phyloP scores from a whole-genome alignment of 2,888 invertebrate genomes.

The Chirona hameri region DNA sequence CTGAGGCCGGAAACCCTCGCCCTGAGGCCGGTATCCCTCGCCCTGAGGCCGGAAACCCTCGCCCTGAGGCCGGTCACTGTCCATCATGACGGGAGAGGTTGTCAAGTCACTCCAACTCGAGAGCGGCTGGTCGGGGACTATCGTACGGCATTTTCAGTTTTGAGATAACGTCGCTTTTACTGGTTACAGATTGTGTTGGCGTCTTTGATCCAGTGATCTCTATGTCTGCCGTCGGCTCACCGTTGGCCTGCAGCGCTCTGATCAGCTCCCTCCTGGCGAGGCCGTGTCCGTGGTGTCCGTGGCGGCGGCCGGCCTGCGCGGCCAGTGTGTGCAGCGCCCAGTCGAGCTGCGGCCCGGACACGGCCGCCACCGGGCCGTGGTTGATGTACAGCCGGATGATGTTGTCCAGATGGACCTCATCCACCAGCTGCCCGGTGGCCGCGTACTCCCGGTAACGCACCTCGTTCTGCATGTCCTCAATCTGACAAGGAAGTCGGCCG shows the following conservation, averaged over 20 bases:
- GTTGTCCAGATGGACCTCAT: slow-evolving; percentile 62
- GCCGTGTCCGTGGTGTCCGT: not conserved
- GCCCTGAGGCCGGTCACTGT: not conserved
- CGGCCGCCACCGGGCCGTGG: slow-evolving; percentile 54
- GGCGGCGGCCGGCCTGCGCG: not conserved
- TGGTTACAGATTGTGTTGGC: no score
- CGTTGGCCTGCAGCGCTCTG: slow-evolving; percentile 2
- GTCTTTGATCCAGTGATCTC: no score
- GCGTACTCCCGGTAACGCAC: slow-evolving; percentile 52
- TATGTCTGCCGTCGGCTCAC: not conserved
- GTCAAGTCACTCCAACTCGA: not conserved
- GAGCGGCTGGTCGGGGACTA: not conserved
- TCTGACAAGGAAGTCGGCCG: not conserved
- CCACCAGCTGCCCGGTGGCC: slow-evolving; percentile 48
- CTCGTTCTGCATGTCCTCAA: slow-evolving; percentile 49
- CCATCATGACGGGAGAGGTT: not conserved
- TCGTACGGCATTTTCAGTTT: not conserved
- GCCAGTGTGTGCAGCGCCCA: not conserved
- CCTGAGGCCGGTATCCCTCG: not conserved
- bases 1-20: no score
- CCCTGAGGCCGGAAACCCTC: not conserved
- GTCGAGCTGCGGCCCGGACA: not conserved
- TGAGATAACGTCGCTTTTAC: not conserved
- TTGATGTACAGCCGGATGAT: slow-evolving; percentile 63
- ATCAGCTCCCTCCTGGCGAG: not conserved